phyloP scores from a whole-genome alignment of 2,888 invertebrate species.

The Tenthredo notha region DNA sequence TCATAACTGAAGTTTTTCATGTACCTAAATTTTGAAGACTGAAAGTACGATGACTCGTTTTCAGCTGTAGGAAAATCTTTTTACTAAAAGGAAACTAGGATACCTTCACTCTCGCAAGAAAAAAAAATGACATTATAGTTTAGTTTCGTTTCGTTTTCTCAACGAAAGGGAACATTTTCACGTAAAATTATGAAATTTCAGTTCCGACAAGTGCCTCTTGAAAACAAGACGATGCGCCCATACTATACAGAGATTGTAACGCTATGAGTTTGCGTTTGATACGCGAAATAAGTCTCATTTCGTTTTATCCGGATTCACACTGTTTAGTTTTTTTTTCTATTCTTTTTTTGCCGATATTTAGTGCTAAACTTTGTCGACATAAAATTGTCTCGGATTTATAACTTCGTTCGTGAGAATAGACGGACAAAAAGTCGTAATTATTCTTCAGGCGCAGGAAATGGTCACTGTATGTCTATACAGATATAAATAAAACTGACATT shows the following conservation, averaged over 20 bases:
- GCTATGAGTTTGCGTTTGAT: not conserved
- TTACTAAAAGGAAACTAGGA: not conserved
- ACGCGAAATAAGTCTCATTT: not conserved
- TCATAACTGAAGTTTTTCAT: not conserved
- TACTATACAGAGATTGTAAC: not conserved
- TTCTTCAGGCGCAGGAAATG: constrained; percentile 9
- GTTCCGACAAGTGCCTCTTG: constrained; percentile 21
- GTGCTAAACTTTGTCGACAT: not conserved
- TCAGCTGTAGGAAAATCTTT: not conserved
- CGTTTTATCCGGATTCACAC: constrained; percentile 10
- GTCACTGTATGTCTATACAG: not conserved
- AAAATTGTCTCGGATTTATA: not conserved
- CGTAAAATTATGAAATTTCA: constrained; percentile 13
- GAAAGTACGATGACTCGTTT: not conserved
- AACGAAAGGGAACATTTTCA: constrained; percentile 30
- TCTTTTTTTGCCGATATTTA: not conserved
- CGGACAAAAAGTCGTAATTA: not conserved
- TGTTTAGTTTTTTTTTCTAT: not conserved
- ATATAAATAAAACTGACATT: constrained; percentile 24
- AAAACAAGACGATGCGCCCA: not conserved
- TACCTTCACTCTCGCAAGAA: not conserved
- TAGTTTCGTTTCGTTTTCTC: constrained; percentile 8
- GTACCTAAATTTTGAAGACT: not conserved
- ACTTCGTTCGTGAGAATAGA: not conserved
- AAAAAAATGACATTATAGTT: constrained; percentile 7